phyloP scores from a whole-genome alignment of 1,140 invertebrate species.

The Drosophila eugracilis region DNA sequence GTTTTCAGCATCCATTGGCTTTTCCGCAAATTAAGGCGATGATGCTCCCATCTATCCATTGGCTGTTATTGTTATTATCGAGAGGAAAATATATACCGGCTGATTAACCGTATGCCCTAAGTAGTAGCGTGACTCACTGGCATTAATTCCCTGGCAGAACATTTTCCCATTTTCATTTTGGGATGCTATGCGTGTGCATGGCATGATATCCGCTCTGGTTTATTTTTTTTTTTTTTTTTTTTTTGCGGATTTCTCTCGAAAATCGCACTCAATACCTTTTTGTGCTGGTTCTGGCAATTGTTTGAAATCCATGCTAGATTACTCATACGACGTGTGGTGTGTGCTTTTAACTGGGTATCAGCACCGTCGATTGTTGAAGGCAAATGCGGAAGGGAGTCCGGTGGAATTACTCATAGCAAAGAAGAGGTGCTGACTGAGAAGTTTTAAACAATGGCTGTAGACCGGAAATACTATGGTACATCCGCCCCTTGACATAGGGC shows the following conservation, averaged over 20 bases:
- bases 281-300: slow-evolving; percentile 50
- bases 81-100: neutral
- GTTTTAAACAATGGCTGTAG: slow-evolving; percentile 21
- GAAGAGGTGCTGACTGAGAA: slow-evolving; percentile 36
- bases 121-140: slow-evolving; percentile 53
- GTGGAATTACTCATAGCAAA: slow-evolving; percentile 44
- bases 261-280: slow-evolving; percentile 31
- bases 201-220: slow-evolving; percentile 48
- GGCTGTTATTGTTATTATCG: slow-evolving; percentile 24
- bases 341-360: neutral
- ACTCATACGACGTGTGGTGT: slow-evolving; percentile 55
- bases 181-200: slow-evolving; percentile 17
- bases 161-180: slow-evolving; percentile 11
- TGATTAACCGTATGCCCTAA: slow-evolving; percentile 39
- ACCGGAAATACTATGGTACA: slow-evolving; percentile 26
- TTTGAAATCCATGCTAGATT: slow-evolving; percentile 57
- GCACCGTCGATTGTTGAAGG: slow-evolving; percentile 13
- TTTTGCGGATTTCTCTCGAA: slow-evolving; percentile 48
- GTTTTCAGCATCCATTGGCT: slow-evolving; percentile 44
- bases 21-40: slow-evolving; percentile 40
- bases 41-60: slow-evolving; percentile 29
- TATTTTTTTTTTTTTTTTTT: slow-evolving; percentile 68
- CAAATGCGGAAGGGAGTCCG: slow-evolving; percentile 17
- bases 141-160: slow-evolving; percentile 14
- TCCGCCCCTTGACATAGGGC: neutral